Conservation (phyloP, 2,113 vertebrate species). For the Turdus rufiventris region DNA sequence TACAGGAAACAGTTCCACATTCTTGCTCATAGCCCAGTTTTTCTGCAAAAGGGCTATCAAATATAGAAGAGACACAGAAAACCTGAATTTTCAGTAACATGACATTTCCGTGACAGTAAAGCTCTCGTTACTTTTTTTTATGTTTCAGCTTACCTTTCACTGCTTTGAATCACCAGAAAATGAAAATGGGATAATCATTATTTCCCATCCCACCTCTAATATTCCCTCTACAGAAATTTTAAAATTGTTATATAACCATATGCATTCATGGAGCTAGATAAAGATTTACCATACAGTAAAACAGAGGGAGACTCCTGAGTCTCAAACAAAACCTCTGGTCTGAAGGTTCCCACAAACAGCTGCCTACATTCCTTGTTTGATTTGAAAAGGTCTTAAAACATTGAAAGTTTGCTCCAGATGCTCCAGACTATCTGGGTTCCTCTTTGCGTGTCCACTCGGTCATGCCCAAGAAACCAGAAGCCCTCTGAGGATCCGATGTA, state of each 20-base stretch:
- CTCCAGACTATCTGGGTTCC: neutral
- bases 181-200: neutral
- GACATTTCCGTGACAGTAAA: neutral
- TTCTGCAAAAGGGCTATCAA: neutral
- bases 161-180: neutral
- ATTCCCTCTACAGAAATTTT: neutral
- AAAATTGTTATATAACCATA: neutral
- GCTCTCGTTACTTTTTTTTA: neutral
- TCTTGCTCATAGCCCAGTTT: neutral
- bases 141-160: neutral
- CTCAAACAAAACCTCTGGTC: neutral
- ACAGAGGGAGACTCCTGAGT: neutral
- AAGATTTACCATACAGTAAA: neutral
- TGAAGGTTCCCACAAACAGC: neutral
- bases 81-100: neutral
- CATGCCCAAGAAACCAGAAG: neutral
- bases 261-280: neutral
- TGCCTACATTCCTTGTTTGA: neutral
- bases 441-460: neutral
- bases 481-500: neutral
- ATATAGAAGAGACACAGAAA: neutral
- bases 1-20: neutral
- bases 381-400: neutral
- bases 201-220: neutral
- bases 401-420: neutral